A percentile compares a stretch with the other conserved stretches of the same genome.
Evolutionary conservation across 2,113 vertebrate genomes (phyloP).

Genomic region (Meriones unguiculatus): DNA sequence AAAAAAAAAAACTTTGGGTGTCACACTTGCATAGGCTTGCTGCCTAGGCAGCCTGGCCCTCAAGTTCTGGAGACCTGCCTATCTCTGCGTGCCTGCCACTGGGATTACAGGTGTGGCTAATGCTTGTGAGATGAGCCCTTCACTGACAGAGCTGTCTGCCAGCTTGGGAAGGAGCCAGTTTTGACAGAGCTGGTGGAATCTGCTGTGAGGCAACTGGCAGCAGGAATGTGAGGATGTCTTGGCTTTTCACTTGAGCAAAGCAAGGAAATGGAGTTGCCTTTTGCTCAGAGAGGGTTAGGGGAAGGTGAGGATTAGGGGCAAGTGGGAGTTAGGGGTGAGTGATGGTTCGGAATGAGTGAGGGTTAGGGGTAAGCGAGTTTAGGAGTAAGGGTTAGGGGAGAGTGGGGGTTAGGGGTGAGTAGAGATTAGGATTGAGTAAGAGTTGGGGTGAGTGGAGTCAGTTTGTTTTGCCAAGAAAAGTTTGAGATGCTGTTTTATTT

Average conservation of each 20-base stretch:
- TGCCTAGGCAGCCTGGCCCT: not conserved
- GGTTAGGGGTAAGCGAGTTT: too few relatives aligned
- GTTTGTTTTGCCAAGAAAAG: not conserved
- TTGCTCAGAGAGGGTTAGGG: not conserved
- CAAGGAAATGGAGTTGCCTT: not conserved
- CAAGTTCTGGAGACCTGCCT: not conserved
- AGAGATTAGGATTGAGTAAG: too few relatives aligned
- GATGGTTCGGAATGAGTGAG: too few relatives aligned
- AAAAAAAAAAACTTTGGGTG: not conserved
- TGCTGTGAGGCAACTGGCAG: not conserved
- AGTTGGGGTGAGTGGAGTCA: not conserved
- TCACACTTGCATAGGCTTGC: not conserved
- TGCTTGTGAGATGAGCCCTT: not conserved
- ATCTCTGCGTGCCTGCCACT: not conserved
- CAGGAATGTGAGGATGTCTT: not conserved
- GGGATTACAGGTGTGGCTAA: not conserved
- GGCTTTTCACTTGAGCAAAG: not conserved
- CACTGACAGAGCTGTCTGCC: not conserved
- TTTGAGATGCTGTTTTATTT: not conserved
- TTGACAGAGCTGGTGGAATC: not conserved
- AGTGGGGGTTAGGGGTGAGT: too few relatives aligned
- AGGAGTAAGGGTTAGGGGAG: too few relatives aligned
- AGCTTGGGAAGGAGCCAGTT: not conserved
- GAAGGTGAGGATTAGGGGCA: not conserved
- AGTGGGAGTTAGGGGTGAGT: too few relatives aligned